Conservation (phyloP, 2,113 vertebrate genomes). For the Otus sunia region DNA sequence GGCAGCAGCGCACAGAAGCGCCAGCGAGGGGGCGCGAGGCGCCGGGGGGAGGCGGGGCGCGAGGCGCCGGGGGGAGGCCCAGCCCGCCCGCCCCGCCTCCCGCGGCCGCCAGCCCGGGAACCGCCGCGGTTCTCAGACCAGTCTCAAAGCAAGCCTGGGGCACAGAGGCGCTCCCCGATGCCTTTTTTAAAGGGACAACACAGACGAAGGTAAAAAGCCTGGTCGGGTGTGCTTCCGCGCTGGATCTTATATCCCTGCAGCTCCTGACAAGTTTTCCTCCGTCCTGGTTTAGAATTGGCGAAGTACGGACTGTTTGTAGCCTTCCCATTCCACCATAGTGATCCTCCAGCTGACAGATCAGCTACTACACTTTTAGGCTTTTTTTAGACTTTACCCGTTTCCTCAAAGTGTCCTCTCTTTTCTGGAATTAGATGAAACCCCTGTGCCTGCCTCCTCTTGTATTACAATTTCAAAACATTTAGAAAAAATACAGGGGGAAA, state of each 20-base stretch:
- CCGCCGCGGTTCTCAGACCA: neutral
- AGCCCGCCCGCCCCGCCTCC: too few relatives aligned
- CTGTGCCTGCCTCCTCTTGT: neutral
- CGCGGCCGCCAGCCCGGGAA: accelerated
- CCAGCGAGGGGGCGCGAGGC: too few relatives aligned
- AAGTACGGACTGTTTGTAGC: neutral
- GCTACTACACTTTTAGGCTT: neutral
- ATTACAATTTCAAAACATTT: neutral
- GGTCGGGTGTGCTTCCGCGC: neutral
- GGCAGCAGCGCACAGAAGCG: neutral
- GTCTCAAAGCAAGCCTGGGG: neutral
- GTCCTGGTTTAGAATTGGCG: neutral
- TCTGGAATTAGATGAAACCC: neutral
- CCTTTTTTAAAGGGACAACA: neutral
- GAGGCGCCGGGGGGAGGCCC: neutral
- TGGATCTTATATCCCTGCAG: neutral
- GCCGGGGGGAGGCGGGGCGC: neutral
- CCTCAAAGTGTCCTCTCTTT: neutral
- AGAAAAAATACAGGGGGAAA: neutral
- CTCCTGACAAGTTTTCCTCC: neutral
- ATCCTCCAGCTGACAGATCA: neutral
- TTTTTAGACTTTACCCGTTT: neutral
- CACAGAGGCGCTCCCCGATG: neutral
- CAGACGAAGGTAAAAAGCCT: neutral
- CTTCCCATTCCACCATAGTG: neutral